Percentiles rank a stretch among this genome's conserved stretches.
Conservation (phyloP, 92 coral and sea anemone genomes). For the Umimayanthus chanpuru region DNA sequence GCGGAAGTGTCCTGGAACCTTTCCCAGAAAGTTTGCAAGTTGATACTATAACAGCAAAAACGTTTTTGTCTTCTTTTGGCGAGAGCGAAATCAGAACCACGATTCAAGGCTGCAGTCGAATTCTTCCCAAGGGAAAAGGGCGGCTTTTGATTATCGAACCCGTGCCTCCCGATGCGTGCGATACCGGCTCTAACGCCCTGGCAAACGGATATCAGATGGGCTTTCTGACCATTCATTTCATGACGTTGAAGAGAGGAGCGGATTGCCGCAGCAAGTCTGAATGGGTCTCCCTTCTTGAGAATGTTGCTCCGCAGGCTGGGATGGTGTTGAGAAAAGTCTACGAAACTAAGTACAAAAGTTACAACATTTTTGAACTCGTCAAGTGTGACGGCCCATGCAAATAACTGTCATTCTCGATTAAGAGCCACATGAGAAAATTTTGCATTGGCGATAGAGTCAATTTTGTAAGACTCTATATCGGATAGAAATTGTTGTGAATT, state of each 20-base stretch:
- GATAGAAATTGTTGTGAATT: no score
- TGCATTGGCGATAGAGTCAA: no score
- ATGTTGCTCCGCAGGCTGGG: not conserved
- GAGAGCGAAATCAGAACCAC: not conserved
- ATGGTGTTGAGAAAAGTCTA: not conserved
- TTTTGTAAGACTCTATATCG: no score
- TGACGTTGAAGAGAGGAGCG: not conserved
- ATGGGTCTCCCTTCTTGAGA: not conserved
- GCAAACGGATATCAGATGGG: slow-evolving; percentile 5
- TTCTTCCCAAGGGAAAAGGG: not conserved
- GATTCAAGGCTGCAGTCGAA: not conserved
- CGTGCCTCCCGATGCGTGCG: slow-evolving; percentile 13
- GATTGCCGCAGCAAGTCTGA: not conserved
- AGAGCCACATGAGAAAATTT: no score
- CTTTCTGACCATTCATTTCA: slow-evolving; percentile 2
- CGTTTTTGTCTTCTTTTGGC: not conserved
- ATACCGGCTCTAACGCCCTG: not conserved
- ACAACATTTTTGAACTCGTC: slow-evolving; percentile 11
- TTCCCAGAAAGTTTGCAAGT: slow-evolving; percentile 1
- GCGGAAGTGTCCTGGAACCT: not conserved
- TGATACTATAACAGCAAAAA: not conserved
- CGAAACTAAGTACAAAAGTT: not conserved
- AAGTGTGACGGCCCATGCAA: not conserved
- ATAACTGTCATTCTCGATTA: no score
- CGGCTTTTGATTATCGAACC: slow-evolving; percentile 1